Evolutionary conservation across 2,888 invertebrate species (phyloP).

Genomic region (Eueremaeus valkanovi): DNA sequence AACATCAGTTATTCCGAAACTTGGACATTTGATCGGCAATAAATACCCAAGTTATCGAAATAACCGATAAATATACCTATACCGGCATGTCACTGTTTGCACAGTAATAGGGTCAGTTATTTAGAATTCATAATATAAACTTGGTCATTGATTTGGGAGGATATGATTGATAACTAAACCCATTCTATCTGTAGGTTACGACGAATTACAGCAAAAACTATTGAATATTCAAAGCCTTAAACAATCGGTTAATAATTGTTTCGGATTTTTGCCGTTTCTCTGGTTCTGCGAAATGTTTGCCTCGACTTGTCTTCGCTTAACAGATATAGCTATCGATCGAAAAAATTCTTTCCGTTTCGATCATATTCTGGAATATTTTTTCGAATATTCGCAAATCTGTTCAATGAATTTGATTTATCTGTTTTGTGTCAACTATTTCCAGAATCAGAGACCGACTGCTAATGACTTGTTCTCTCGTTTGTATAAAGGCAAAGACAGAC

Average conservation of each 20-base stretch:
- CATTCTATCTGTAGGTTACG: no score
- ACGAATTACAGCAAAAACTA: neutral
- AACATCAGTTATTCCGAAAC: no score
- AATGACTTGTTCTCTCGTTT: neutral
- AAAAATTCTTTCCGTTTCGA: neutral
- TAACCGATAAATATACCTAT: no score
- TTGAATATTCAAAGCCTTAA: neutral
- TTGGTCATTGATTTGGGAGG: no score
- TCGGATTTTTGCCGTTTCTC: conserved; percentile 27
- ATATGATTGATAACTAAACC: no score
- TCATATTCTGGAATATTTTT: neutral
- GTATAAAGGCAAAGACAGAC: neutral
- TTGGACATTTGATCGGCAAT: no score
- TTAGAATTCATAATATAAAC: no score
- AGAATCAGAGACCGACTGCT: neutral
- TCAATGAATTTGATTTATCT: neutral
- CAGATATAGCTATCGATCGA: neutral
- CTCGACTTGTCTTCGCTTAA: conserved; percentile 24
- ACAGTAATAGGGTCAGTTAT: no score
- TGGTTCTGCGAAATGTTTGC: conserved; percentile 27
- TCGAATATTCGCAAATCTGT: neutral
- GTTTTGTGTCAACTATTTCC: neutral
- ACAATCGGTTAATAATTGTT: neutral
- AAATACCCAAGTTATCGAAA: no score
- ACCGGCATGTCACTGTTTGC: no score